Percentiles rank a stretch among this genome's conserved stretches.
phyloP scores from a whole-genome alignment of 2,888 invertebrate genomes.

The Horisme vitalbata region DNA sequence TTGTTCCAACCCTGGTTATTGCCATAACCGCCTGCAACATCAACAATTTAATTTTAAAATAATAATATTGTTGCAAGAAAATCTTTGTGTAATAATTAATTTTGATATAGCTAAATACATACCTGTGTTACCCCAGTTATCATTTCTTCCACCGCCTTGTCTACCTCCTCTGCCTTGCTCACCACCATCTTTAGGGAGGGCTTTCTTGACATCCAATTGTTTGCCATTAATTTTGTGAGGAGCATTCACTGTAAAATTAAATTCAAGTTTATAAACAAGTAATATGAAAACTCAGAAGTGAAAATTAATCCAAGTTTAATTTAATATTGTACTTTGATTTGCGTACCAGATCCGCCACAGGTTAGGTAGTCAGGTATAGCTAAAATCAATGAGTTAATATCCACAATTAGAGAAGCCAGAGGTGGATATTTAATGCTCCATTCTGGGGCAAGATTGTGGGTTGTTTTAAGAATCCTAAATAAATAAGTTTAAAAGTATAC shows the following conservation, averaged over 20 bases:
- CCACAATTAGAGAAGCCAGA: slow-evolving; percentile 81
- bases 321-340: slow-evolving; percentile 64
- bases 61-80: slow-evolving; percentile 19
- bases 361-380: slow-evolving; percentile 71
- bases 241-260: slow-evolving; percentile 85
- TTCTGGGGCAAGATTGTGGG: slow-evolving; percentile 80
- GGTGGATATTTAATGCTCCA: slow-evolving; percentile 63
- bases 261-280: slow-evolving; percentile 13
- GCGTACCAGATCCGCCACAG: slow-evolving; percentile 70
- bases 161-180: slow-evolving; percentile 82
- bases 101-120: slow-evolving; percentile 18
- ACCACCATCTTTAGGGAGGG: slow-evolving; percentile 91
- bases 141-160: slow-evolving; percentile 68
- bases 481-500: slow-evolving; percentile 58
- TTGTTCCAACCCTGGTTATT: slow-evolving; percentile 83
- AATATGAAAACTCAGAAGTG: background rate
- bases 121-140: slow-evolving; percentile 62
- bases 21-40: slow-evolving; percentile 74
- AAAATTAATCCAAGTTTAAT: background rate
- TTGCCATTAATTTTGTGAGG: slow-evolving; percentile 94
- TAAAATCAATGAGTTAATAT: slow-evolving; percentile 71
- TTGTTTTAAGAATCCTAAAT: slow-evolving; percentile 3
- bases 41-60: slow-evolving; percentile 16
- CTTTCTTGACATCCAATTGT: slow-evolving; percentile 96
- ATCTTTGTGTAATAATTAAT: background rate